Conservation (phyloP, 2,888 invertebrate genomes). For the Junonia oenone region DNA sequence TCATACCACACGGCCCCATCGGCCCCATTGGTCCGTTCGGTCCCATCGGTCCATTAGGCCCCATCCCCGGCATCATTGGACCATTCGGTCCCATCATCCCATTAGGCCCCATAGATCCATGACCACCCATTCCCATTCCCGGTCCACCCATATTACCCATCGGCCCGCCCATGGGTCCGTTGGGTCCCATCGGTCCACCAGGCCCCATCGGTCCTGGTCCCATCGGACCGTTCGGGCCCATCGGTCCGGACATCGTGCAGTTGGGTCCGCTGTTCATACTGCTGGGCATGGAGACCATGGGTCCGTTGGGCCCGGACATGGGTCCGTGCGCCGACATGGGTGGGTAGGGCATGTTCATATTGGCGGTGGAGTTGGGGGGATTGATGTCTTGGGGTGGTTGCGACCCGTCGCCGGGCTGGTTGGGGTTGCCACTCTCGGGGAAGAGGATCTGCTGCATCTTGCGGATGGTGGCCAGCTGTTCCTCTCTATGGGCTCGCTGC, state of each 20-base stretch:
- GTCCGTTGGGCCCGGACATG: slow-evolving; percentile 66
- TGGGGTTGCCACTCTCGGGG: slow-evolving; percentile 84
- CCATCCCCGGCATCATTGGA: slow-evolving; percentile 67
- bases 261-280: slow-evolving; percentile 67
- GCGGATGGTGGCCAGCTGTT: slow-evolving; percentile 92
- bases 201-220: slow-evolving; percentile 49
- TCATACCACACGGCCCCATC: slow-evolving; percentile 75
- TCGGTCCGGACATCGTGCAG: slow-evolving; percentile 71
- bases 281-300: slow-evolving; percentile 70
- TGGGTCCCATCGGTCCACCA: slow-evolving; percentile 60
- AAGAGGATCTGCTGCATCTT: slow-evolving; percentile 96
- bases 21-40: slow-evolving; percentile 74
- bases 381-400: slow-evolving; percentile 60
- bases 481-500: slow-evolving; percentile 95
- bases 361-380: slow-evolving; percentile 62
- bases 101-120: slow-evolving; percentile 59
- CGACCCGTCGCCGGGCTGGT: slow-evolving; percentile 50
- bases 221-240: slow-evolving; percentile 56
- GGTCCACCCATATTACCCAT: slow-evolving; percentile 60
- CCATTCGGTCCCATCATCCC: slow-evolving; percentile 70
- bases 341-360: slow-evolving; percentile 65
- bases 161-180: slow-evolving; percentile 54
- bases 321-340: slow-evolving; percentile 66
- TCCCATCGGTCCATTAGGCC: slow-evolving; percentile 70
- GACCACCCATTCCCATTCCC: slow-evolving; percentile 57